These are phyloP conservation scores for Altica lythri DNA, from an alignment of 2,888 invertebrate species.

Conservation along the genomic window DNA sequence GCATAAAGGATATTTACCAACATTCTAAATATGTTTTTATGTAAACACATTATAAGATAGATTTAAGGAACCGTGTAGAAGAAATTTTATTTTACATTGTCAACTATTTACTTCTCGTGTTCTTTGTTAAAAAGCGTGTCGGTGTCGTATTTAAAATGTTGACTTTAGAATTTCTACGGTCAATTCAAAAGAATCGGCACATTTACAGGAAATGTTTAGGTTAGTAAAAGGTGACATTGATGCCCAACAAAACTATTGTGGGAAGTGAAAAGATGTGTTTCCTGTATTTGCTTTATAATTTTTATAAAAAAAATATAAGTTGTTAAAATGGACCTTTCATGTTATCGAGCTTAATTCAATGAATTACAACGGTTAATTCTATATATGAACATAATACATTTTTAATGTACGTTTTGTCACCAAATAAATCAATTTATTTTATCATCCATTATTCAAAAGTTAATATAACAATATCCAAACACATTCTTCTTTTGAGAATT, in stretches of 20 bases:
- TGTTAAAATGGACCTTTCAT: background rate
- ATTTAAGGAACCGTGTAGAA: too few species aligned
- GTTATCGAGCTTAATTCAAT: background rate
- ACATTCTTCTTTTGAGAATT: too few species aligned
- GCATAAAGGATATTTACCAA: too few species aligned
- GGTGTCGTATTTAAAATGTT: slow-evolving; percentile 47
- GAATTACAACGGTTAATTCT: too few species aligned
- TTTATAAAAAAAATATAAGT: background rate
- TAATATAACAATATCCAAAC: too few species aligned
- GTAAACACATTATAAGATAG: too few species aligned
- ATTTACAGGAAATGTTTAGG: slow-evolving; percentile 33
- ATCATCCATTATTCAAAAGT: too few species aligned
- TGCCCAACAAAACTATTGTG: slow-evolving; percentile 25
- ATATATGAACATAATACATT: too few species aligned
- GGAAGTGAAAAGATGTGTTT: slow-evolving; percentile 22
- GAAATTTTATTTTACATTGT: too few species aligned
- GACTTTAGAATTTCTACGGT: slow-evolving; percentile 47
- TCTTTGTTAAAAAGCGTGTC: slow-evolving; percentile 44
- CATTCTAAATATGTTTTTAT: too few species aligned
- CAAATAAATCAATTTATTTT: too few species aligned
- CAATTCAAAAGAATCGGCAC: slow-evolving; percentile 37
- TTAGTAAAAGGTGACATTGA: slow-evolving; percentile 31
- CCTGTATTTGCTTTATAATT: slow-evolving; percentile 23
- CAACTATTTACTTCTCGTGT: slow-evolving; percentile 45
- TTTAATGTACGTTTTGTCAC: too few species aligned